Percentiles rank a stretch among this genome's conserved stretches.
Conservation (phyloP, 2,888 invertebrate species). For the Listrodromus nycthemerus region DNA sequence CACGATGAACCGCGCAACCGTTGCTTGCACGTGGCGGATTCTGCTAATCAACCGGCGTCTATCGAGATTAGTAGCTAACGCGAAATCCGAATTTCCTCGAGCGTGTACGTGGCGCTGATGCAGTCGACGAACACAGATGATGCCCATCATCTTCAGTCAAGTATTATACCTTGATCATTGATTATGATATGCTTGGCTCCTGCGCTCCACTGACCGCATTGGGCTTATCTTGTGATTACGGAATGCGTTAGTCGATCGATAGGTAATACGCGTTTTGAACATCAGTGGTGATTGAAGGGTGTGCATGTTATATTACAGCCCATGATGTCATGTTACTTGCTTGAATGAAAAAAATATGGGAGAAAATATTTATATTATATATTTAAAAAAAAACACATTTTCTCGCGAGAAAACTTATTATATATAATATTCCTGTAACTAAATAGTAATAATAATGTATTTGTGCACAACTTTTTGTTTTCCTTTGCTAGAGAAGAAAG, state of each 20-base stretch:
- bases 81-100: conserved; percentile 16
- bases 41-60: conserved; percentile 31
- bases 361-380: too few relatives aligned
- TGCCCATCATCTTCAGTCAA: neutral
- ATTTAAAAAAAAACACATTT: too few relatives aligned
- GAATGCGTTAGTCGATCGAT: neutral
- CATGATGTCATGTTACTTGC: neutral
- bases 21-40: neutral
- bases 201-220: neutral
- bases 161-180: conserved; percentile 25
- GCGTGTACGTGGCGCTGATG: neutral
- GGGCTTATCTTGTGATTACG: conserved; percentile 18
- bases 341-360: neutral
- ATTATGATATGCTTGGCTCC: conserved; percentile 26
- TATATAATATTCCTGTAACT: too few relatives aligned
- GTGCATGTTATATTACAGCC: neutral
- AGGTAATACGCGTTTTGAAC: neutral
- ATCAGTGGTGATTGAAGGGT: neutral
- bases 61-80: conserved; percentile 26
- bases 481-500: too few relatives aligned
- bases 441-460: too few relatives aligned
- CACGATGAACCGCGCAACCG: neutral
- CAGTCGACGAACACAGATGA: conserved; percentile 1
- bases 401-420: too few relatives aligned
- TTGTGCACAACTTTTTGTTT: too few relatives aligned